Evolutionary conservation across 2,888 invertebrate species (phyloP), one percentile per base, ranked within the genome.

Genomic region (Drosophila ezoana): DNA sequence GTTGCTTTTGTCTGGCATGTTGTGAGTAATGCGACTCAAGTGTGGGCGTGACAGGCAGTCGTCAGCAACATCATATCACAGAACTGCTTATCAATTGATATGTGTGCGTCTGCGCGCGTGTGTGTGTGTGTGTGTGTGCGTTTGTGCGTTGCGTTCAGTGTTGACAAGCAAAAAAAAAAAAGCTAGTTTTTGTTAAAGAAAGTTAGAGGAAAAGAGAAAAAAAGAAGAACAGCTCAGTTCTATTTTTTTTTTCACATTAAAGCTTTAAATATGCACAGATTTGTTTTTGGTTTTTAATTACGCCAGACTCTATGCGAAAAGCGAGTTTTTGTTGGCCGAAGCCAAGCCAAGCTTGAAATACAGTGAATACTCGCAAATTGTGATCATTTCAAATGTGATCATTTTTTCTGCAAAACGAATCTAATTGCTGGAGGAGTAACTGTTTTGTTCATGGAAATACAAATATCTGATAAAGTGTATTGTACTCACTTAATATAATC

Each of bases 1-100:
- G 18, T 18, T 20, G 41, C 18, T 41, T 11, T 13, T 16, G 41
- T 47, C 62, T 54, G 49, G 18, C 35, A 54, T 52, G 33, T 56
- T 45, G 71, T 74, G 77, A 74, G 74, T 74, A 74, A 74, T 76
- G 59, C 51, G 56, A 23, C 52, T 74, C 32, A 65, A 74, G 74
- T 76, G 74, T 74, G 61, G 77, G 74, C 72, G 74, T 65, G 77
- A 13, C 72, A 20, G 40, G 56, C 58, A 35, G 47, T 75, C 72
- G 74, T 61, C 75, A 73, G 53, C 75, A 54, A 56, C 64, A 73
- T 76, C 56, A 57, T 71, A 72, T 71, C 71, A 62, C 32, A 57
- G 14, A 59, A 58, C 52, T 57, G 72, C 65, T 77, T 74, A 74
- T 74, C 74, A 76, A 76, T 72, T 76, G 49, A 43, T 60, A 41